A percentile compares a stretch with the other conserved stretches of the same genome.
phyloP scores from a whole-genome alignment of 2,888 invertebrate species.

The Ormia ochracea region DNA sequence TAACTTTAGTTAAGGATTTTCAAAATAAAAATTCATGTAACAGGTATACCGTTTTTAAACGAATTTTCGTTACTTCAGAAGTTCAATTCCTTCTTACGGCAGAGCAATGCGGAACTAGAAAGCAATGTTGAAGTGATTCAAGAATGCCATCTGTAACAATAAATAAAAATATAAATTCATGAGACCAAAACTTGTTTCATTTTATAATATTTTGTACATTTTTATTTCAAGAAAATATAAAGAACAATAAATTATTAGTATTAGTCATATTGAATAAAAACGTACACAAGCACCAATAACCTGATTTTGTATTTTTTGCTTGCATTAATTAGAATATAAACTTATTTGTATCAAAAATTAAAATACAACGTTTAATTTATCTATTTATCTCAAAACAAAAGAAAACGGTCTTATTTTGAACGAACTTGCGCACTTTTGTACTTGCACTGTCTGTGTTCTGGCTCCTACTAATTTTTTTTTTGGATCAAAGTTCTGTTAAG shows the following conservation, averaged over 20 bases:
- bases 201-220: not conserved
- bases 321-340: not conserved
- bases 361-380: not conserved
- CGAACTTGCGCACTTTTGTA: too few species aligned
- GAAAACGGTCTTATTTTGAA: constrained; percentile 47
- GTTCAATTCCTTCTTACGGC: not conserved
- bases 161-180: constrained; percentile 2
- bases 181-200: constrained; percentile 25
- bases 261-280: not conserved
- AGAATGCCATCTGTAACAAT: constrained; percentile 68
- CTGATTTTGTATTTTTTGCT: constrained; percentile 44
- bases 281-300: constrained; percentile 52
- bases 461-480: constrained; percentile 47
- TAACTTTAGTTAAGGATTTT: constrained; percentile 63
- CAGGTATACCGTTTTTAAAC: constrained; percentile 33
- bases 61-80: constrained; percentile 1
- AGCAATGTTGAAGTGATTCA: constrained; percentile 44
- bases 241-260: not conserved
- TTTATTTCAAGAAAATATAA: too few species aligned
- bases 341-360: not conserved
- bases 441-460: constrained; percentile 39
- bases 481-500: constrained; percentile 30
- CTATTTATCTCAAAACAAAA: not conserved
- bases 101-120: constrained; percentile 31
- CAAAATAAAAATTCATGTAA: constrained; percentile 25